Base-by-base conservation (phyloP, 2,113 vertebrate species). In the Rhynchopsitta pachyrhyncha region DNA sequence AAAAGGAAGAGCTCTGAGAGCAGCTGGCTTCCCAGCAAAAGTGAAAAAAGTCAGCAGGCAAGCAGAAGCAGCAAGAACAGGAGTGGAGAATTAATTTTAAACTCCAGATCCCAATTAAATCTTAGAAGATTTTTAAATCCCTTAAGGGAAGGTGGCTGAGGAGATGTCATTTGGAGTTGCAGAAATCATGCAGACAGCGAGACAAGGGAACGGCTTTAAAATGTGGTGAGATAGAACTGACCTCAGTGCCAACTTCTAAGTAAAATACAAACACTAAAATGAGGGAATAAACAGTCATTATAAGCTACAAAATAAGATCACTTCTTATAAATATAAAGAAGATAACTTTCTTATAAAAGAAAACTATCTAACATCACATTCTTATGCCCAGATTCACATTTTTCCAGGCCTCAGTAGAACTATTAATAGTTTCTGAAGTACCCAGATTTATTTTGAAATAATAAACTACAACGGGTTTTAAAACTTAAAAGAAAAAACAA, bases 71-170 rank as follows among this genome's bases (percentile, higher is more conserved):
- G 79, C 19, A 74, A 74, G 73, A 75, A 23, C 62, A 73, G 46
- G 59, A 91, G 20, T 31, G 31, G 66, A 95, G 49, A 77, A 82
- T 13, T 71, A 17, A 85, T 94, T 95, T 95, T 70, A 96, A 90
- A 78, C 68, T 95, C 37, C 7, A n/a, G 53, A 86, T 83, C 59
- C 68, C 68, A 96, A 71, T 81, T 95, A 96, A 86, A 84, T 23
- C 28, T 59, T 66, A 63, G 76, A 83, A 88, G 42, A 53, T 88
- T 94, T 93, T 83, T 46, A 86, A 86, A 68, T 75, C 60, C 60
- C 88, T 90, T 42, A 50, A 86, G 74, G 66, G 78, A 95, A 87
- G n/a, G 50, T 83, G 60, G 52, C 77, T 86, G 60, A 37, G 50
- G 44, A 90, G 52, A 81, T 77, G 71, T 68, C 90, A 94, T 74